Evolutionary conservation across 2,888 invertebrate species (phyloP).

Genomic region (Phalera bucephala): DNA sequence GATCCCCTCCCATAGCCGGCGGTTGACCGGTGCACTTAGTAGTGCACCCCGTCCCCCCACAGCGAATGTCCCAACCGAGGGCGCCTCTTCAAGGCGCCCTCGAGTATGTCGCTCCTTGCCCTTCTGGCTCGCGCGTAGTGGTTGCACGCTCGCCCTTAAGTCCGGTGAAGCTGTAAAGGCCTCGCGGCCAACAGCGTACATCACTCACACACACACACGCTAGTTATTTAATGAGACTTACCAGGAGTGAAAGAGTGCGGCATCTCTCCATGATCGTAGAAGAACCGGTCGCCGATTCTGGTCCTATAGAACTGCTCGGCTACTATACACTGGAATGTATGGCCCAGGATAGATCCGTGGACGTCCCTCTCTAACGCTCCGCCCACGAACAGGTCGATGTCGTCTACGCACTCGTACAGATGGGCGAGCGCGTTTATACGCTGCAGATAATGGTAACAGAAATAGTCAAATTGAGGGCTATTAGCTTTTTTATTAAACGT

Average conservation of each 20-base stretch:
- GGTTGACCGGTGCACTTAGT: too few species aligned
- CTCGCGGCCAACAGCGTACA: too few species aligned
- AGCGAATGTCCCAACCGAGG: too few species aligned
- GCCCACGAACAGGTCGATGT: constrained; percentile 94
- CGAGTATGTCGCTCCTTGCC: too few species aligned
- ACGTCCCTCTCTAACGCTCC: constrained; percentile 91
- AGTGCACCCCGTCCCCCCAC: too few species aligned
- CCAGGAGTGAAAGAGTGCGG: constrained; percentile 86
- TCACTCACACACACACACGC: too few species aligned
- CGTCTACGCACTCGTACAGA: constrained; percentile 90
- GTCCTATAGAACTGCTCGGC: constrained; percentile 94
- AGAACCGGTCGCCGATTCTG: constrained; percentile 93
- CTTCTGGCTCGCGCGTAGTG: too few species aligned
- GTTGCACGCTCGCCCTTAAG: too few species aligned
- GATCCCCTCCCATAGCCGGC: too few species aligned
- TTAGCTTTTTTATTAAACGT: too few species aligned
- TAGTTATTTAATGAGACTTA: constrained; percentile 41
- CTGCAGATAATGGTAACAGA: constrained; percentile 61
- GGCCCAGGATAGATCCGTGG: constrained; percentile 90
- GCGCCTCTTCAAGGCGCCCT: too few species aligned
- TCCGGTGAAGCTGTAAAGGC: too few species aligned
- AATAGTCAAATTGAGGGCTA: not conserved
- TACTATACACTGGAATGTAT: constrained; percentile 94
- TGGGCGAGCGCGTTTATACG: constrained; percentile 85
- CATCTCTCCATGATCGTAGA: constrained; percentile 89